Evolutionary conservation across 2,888 invertebrate species (phyloP).

Genomic region (Frankliniella intonsa): DNA sequence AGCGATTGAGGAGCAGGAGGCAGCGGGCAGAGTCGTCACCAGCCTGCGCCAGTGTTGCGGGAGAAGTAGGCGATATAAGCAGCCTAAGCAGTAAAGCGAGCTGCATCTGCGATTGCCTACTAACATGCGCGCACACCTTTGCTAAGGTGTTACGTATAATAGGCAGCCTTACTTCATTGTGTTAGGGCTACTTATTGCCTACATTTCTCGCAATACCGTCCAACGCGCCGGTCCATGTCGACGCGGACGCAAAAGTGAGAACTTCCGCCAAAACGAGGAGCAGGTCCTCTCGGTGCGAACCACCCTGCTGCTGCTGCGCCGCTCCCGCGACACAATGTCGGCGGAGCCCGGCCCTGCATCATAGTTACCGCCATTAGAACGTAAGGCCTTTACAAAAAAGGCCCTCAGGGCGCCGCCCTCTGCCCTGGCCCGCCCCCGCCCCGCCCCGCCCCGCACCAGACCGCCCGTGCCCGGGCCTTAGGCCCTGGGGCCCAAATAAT

Average conservation of each 20-base stretch:
- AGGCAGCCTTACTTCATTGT: no score
- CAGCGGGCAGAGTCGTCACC: no score
- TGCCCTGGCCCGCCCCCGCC: background rate
- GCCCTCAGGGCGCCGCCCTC: background rate
- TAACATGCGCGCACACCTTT: no score
- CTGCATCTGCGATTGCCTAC: no score
- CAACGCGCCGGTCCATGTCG: no score
- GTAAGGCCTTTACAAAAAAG: conserved; percentile 17
- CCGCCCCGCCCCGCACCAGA: background rate
- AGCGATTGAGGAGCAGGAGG: no score
- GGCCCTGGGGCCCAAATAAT: conserved; percentile 25
- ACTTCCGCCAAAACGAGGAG: background rate
- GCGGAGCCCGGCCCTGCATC: background rate
- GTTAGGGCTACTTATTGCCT: no score
- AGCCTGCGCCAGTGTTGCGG: no score
- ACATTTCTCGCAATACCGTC: no score
- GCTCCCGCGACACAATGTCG: background rate
- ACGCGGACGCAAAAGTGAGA: background rate
- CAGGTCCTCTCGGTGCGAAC: background rate
- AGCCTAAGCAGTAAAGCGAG: no score
- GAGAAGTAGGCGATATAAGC: no score
- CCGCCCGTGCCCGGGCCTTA: background rate
- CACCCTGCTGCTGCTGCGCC: background rate
- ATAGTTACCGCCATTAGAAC: conserved; percentile 23
- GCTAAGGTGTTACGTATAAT: no score